Conservation (phyloP, 1,140 invertebrate species). For the Trachymyrmex septentrionalis region DNA sequence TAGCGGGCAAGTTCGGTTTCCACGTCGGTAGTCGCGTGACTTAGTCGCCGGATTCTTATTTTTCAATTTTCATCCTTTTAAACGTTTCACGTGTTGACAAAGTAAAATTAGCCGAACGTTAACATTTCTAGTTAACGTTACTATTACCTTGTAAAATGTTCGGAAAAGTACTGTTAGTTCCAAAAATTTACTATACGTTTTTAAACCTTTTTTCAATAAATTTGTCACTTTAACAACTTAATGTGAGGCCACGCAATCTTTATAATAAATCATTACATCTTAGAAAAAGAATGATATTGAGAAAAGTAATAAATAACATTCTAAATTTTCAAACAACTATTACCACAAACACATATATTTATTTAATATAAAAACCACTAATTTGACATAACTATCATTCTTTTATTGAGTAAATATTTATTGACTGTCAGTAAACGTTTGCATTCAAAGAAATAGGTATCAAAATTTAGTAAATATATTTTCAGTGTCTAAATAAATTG, state of each 20-base stretch:
- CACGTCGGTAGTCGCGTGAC: slow-evolving; percentile 16
- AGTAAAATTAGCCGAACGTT: neutral
- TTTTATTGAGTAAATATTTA: no score
- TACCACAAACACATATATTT: no score
- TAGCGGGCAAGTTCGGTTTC: slow-evolving; percentile 1
- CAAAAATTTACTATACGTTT: neutral
- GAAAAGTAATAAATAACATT: no score
- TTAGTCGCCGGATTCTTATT: neutral
- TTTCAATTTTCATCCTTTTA: slow-evolving; percentile 8
- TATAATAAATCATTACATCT: neutral
- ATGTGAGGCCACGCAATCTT: neutral
- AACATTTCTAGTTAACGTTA: neutral
- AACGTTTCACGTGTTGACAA: neutral
- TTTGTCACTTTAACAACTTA: neutral
- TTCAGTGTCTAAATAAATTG: no score
- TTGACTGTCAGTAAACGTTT: no score
- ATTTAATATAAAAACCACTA: no score
- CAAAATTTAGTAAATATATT: no score
- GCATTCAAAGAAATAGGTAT: no score
- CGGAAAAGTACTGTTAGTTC: neutral
- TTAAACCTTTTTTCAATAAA: neutral
- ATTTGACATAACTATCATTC: no score
- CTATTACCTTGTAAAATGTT: neutral
- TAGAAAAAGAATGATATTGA: neutral
- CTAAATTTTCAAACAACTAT: no score